Base-by-base conservation (phyloP, 2,888 invertebrate species). In the Andrena bicolor region DNA sequence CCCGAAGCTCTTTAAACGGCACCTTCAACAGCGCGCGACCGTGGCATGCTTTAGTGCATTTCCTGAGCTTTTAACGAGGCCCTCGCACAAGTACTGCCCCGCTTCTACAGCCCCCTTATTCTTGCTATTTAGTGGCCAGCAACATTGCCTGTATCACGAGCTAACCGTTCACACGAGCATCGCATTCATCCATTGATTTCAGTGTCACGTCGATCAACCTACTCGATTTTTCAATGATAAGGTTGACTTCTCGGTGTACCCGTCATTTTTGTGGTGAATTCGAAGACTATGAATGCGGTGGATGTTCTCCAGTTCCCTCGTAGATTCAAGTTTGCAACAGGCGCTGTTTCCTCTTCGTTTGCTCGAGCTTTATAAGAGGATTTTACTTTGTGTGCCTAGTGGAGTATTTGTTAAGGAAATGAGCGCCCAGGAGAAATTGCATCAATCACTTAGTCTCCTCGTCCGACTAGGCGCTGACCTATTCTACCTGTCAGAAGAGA, bases 11-110 rank as follows among this genome's bases (percentile, higher is more conserved):
- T 91, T 91, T 89, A 89, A 91, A 84, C 90, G 84, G 78, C 85
- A 86, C 86, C 89, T 87, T 84, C 86, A 76, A 20, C 26, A 81
- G 84, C 83, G 82, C 84, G 73, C 80, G 72, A 60, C 63, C 73
- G 76, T 61, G 56, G 53, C 74, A 65, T 75, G 79, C 86, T 90
- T 91, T 88, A 88, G 86, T 87, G 88, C 90, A 89, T 91, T 91
- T 89, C 88, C 90, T 84, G 87, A 88, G 91, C 91, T 91, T 90
- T 91, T 91, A 91, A 91, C 90, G 91, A 91, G 91, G 85, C 86
- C 72, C 85, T 89, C 88, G 63, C 88, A 89, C 90, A 89, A 89
- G 85, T 82, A 73, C 76, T 58, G 72, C 69, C 77, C 60, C 63
- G 58, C 35, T 23, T 58, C 23, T 26, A 26, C 79, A 35, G 41